Evolutionary conservation across 2,888 invertebrate species (phyloP).

Genomic region (Gortyna flavago): DNA sequence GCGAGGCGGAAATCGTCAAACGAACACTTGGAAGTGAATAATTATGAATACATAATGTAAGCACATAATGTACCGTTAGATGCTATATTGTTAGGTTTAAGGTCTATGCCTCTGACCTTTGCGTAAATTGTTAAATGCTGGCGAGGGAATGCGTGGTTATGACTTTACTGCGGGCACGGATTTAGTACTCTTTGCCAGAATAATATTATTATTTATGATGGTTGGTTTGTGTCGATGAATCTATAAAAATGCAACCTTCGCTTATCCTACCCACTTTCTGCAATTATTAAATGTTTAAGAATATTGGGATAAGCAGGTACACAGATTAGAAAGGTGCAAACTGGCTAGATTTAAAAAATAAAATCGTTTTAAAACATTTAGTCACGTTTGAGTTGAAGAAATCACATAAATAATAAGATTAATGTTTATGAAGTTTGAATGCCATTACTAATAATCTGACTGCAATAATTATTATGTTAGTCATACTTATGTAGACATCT

Average conservation of each 20-base stretch:
- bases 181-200: slow-evolving; percentile 7
- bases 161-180: not conserved
- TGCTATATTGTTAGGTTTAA: slow-evolving; percentile 24
- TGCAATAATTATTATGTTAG: slow-evolving; percentile 11
- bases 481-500: not conserved
- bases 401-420: slow-evolving; percentile 18
- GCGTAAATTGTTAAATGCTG: slow-evolving; percentile 14
- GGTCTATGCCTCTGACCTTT: slow-evolving; percentile 20
- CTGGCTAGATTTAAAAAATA: not conserved
- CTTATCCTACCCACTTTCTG: not conserved
- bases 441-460: slow-evolving; percentile 21
- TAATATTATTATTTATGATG: not conserved
- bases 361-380: not conserved
- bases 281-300: not conserved
- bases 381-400: not conserved
- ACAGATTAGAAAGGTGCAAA: not conserved
- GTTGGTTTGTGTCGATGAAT: not conserved
- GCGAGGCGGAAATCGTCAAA: slow-evolving; percentile 63
- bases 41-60: slow-evolving; percentile 68
- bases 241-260: too few species aligned
- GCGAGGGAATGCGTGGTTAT: slow-evolving; percentile 13
- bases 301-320: not conserved
- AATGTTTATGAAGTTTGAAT: slow-evolving; percentile 17
- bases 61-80: slow-evolving; percentile 52
- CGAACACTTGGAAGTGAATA: slow-evolving; percentile 59